Percentiles rank a stretch among this genome's conserved stretches.
phyloP scores from a whole-genome alignment of 2,113 vertebrate genomes.

The Loxodonta africana region DNA sequence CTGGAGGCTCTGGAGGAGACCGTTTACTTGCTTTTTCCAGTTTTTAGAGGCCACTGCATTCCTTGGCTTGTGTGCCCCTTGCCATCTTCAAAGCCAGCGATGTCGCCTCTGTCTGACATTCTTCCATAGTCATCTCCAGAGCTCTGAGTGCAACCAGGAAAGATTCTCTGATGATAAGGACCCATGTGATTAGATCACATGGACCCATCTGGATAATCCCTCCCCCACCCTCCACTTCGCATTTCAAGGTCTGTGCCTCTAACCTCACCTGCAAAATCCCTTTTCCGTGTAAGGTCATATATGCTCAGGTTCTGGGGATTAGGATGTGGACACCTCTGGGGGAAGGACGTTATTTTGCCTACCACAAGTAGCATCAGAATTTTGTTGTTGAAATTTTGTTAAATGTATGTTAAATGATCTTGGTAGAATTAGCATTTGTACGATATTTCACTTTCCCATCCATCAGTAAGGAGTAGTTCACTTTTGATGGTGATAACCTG shows the following conservation, averaged over 20 bases:
- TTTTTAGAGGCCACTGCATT: background rate
- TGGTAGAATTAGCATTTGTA: background rate
- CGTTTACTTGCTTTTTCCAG: background rate
- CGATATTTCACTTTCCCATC: background rate
- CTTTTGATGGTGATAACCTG: background rate
- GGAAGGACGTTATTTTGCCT: background rate
- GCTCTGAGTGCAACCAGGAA: background rate
- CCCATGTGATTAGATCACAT: background rate
- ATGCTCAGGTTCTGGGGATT: background rate
- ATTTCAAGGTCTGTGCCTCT: background rate
- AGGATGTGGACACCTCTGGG: background rate
- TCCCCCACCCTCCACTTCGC: no score
- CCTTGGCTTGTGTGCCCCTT: background rate
- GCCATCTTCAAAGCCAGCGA: background rate
- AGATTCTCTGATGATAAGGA: constrained; percentile 20
- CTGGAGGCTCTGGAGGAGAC: background rate
- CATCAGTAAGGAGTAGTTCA: background rate
- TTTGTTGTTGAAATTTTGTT: background rate
- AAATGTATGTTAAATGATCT: background rate
- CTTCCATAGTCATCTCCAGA: background rate
- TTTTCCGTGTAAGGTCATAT: background rate
- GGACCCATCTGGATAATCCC: background rate
- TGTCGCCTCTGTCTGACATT: background rate
- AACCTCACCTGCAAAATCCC: background rate
- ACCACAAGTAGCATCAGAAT: background rate